Evolutionary conservation across 2,888 invertebrate genomes (phyloP), one percentile per base, ranked within the genome.

Genomic region (Mythimna vitellina): DNA sequence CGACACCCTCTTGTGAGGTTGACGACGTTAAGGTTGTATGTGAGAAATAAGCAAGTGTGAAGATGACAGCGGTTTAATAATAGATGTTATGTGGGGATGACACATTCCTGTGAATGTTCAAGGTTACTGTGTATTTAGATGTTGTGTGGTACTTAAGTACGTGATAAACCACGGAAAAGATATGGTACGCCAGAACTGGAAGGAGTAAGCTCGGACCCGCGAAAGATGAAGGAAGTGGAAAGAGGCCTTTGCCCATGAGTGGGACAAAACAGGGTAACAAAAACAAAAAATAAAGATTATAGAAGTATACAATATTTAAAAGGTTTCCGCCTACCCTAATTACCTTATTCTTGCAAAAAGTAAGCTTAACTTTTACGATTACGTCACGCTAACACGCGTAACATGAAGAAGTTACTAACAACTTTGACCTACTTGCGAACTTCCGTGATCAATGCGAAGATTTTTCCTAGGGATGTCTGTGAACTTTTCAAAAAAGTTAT

Each of bases 1-100:
- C 66, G 73, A 71, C 81, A 80, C 84, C 84, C 89, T 83, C 88
- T 89, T 80, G 84, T 84, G 78, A 83, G 87, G 86, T 83, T 87
- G 83, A 73, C 81, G 83, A 82, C 85, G 81, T 78, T 49, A 57
- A 46, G 46, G 53, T 29, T 35, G 29, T 53, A 22, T 49, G 60
- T 53, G n/a, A 56, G 20, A 35, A 12, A 25, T 22, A 53, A 12
- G 76, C 72, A 83, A 73, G 74, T 72, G 32, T 38, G 22, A 60
- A 73, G 74, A 75, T 61, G 61, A 53, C 12, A 51, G 83, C 85
- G 80, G 56, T 51, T 74, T 71, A 20, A 54, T 42, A 14, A 14
- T 54, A 60, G 7, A 20, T 51, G 14, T 29, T 46, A 53, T 29
- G 49, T 38, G 35, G 17, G 42, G 8, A 6, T 5, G 3, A 46